A percentile compares a stretch with the other conserved stretches of the same genome.
phyloP scores from a whole-genome alignment of 2,888 invertebrate species.

The Drosophila rellima region DNA sequence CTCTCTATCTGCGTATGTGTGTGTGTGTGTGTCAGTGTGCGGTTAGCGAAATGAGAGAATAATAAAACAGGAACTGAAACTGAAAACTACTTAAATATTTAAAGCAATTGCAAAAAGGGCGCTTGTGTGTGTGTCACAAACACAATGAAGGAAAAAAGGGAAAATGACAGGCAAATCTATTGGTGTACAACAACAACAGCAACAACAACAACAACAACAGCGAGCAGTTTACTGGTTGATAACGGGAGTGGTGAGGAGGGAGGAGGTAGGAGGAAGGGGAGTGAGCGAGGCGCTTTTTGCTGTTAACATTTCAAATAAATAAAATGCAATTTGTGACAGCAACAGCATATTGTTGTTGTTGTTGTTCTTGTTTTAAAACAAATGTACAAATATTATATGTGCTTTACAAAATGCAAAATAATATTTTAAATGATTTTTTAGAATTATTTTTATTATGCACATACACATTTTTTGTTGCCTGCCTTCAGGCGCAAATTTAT shows the following conservation, averaged over 20 bases:
- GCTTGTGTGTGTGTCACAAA: conserved; percentile 27
- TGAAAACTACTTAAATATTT: conserved; percentile 74
- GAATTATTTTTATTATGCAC: conserved; percentile 1
- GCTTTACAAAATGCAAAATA: too few species aligned
- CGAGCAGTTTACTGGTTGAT: not conserved
- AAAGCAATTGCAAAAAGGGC: conserved; percentile 66
- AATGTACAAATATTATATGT: too few species aligned
- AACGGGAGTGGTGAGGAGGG: not conserved
- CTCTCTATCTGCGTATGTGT: not conserved
- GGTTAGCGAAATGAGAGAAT: conserved; percentile 62
- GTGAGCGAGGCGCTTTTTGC: conserved; percentile 15
- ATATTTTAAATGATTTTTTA: conserved; percentile 1
- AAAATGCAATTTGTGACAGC: conserved; percentile 45
- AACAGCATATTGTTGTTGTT: conserved; percentile 37
- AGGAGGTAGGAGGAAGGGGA: too few species aligned
- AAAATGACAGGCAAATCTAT: conserved; percentile 54
- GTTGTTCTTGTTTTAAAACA: not conserved
- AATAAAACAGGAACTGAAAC: conserved; percentile 63
- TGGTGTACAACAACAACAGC: conserved; percentile 17
- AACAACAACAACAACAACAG: conserved; percentile 15
- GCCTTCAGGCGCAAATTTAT: conserved; percentile 27
- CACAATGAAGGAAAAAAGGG: conserved; percentile 31
- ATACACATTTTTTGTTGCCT: conserved; percentile 18
- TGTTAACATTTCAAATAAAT: conserved; percentile 55
- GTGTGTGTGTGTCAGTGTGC: conserved; percentile 37